Evolutionary conservation across 2,888 invertebrate genomes (phyloP), one percentile per base, ranked within the genome.

Genomic region (Arrhopalites spinosus): DNA sequence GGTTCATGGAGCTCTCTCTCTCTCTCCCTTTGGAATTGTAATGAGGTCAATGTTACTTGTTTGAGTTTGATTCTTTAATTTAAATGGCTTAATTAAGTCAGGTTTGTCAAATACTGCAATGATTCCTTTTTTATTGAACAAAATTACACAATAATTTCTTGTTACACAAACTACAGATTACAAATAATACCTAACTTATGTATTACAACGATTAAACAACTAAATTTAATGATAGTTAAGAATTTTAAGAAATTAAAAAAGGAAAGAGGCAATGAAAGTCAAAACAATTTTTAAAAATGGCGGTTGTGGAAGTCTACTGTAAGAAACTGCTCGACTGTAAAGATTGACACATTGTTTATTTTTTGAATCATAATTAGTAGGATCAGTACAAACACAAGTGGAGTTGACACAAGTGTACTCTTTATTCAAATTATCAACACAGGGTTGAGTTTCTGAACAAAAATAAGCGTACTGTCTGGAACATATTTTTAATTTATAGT

Each of bases 341-440:
- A 67, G 13, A n/a, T 13, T 13, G n/a, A 43, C 43, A 20, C 43
- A 67, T n/a, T 36, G 30, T n/a, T 45, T 50, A 8, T 5, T 50
- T 13, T 23, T 11, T n/a, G 47, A 30, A n/a, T 66, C 66, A n/a
- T 29, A 66, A 5, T 17, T 20, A 2, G 20, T 17, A 5, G 53
- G 53, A 17, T 53, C 29, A 61, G 36, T 43, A 15, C 73, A 73
- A 45, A 73, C 29, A 27, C 73, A 73, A 11, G 63, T 64, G 47
- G 73, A 63, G 36, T 71, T 71, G 23, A 71, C 23, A 36, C 71
- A 71, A 17, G 13, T 5, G n/a, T 63, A 13, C 63, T 61, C 23
- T 20, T 15, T 25, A 13, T 0, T 11, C 13, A 23, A 29, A 13
- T 59, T 53, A 27, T 45, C 53, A 7, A 73, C 64, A 47, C 73